These are phyloP conservation scores for Acromyrmex echinatior DNA, from an alignment of 1,140 invertebrate species.

Conservation along the genomic window DNA sequence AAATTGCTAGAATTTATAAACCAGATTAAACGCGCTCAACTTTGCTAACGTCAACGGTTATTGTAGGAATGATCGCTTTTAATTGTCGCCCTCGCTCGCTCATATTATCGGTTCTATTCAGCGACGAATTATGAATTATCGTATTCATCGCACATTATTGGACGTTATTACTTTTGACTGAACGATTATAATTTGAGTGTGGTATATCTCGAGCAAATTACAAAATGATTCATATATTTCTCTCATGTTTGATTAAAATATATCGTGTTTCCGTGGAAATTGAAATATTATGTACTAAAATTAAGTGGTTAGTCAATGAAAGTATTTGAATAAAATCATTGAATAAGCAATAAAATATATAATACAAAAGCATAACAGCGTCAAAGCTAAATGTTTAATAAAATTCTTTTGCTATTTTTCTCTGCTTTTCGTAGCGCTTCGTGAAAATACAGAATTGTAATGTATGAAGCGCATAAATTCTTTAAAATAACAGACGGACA, in stretches of 20 bases:
- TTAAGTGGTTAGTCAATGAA: neutral
- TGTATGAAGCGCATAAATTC: neutral
- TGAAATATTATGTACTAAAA: neutral
- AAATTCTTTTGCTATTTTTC: neutral
- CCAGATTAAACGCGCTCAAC: neutral
- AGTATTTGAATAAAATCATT: neutral
- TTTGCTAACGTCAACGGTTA: slow-evolving; percentile 54
- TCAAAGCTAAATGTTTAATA: slow-evolving; percentile 11
- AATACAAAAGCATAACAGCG: neutral
- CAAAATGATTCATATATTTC: slow-evolving; percentile 15
- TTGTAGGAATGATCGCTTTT: slow-evolving; percentile 38
- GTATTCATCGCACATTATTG: slow-evolving; percentile 31
- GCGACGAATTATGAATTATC: slow-evolving; percentile 49
- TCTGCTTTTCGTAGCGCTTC: neutral
- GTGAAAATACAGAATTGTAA: neutral
- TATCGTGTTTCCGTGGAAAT: neutral
- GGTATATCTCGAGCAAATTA: neutral
- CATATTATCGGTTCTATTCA: slow-evolving; percentile 26
- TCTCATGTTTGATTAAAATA: neutral
- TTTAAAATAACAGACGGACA: neutral
- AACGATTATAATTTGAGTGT: slow-evolving; percentile 34
- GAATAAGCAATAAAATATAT: neutral
- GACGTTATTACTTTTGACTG: slow-evolving; percentile 40
- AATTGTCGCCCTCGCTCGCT: slow-evolving; percentile 30
- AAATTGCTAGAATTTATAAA: slow-evolving; percentile 70